Conservation (phyloP, 2,888 invertebrate species). For the Pollenia amentaria region DNA sequence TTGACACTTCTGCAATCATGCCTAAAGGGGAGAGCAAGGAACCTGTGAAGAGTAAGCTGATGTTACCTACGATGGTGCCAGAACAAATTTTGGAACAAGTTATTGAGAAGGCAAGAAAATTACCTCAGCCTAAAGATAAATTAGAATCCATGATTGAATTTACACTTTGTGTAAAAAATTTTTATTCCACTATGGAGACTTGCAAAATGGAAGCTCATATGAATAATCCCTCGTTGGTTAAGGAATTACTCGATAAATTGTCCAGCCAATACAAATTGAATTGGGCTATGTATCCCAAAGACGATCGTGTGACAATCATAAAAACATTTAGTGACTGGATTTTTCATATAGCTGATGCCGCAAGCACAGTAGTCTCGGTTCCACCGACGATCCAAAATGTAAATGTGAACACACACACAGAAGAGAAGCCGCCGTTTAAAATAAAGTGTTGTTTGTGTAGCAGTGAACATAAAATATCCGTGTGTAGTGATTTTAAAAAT, state of each 20-base stretch:
- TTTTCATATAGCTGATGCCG: slow-evolving; percentile 69
- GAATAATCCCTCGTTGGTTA: slow-evolving; percentile 61
- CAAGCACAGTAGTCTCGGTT: slow-evolving; percentile 56
- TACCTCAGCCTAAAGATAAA: slow-evolving; percentile 45
- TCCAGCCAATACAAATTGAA: slow-evolving; percentile 61
- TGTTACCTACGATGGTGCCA: too few relatives aligned
- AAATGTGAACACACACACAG: slow-evolving; percentile 16
- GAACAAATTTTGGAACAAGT: slow-evolving; percentile 61
- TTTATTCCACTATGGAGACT: slow-evolving; percentile 62
- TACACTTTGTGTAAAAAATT: slow-evolving; percentile 48
- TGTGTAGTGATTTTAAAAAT: slow-evolving; percentile 53
- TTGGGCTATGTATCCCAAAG: slow-evolving; percentile 59
- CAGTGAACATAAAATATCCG: slow-evolving; percentile 39
- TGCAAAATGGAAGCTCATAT: slow-evolving; percentile 59
- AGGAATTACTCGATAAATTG: slow-evolving; percentile 58
- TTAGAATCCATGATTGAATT: slow-evolving; percentile 52
- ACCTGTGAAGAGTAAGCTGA: not conserved
- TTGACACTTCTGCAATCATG: slow-evolving; percentile 31
- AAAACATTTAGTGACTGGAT: slow-evolving; percentile 70
- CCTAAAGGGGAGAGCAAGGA: slow-evolving; percentile 22
- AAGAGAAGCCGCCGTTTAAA: not conserved
- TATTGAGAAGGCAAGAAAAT: not conserved
- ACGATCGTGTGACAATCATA: slow-evolving; percentile 42
- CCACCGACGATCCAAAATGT: slow-evolving; percentile 28
- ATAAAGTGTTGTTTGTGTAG: slow-evolving; percentile 29